Percentiles rank a stretch among this genome's conserved stretches.
Evolutionary conservation across 2,113 vertebrate genomes (phyloP).

Genomic region (Pogona vitticeps): DNA sequence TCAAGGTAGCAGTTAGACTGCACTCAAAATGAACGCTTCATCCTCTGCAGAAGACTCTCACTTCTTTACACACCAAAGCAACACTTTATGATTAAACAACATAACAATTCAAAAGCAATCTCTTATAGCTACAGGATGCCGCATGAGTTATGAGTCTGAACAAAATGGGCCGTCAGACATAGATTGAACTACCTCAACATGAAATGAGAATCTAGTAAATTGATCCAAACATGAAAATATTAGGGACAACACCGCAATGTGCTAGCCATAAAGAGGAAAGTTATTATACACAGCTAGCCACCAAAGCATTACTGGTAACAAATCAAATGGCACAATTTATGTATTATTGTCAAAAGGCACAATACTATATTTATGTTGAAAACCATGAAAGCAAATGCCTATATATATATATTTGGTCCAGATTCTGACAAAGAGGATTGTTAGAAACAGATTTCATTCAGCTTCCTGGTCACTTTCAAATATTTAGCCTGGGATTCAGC

Average conservation of each 20-base stretch:
- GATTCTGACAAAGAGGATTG: background rate
- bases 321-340: constrained; percentile 32
- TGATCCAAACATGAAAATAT: constrained; percentile 64
- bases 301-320: constrained; percentile 12
- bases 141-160: constrained; percentile 66
- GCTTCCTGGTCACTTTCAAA: background rate
- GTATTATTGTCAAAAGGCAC: constrained; percentile 22
- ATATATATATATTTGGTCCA: background rate
- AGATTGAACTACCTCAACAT: constrained; percentile 67
- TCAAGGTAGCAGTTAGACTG: constrained; percentile 63
- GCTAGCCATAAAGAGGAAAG: constrained; percentile 14
- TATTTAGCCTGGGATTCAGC: background rate
- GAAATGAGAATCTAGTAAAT: constrained; percentile 74
- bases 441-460: background rate
- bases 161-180: constrained; percentile 65
- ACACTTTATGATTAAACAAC: constrained; percentile 77
- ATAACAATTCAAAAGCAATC: constrained; percentile 76
- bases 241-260: constrained; percentile 18
- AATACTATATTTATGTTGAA: constrained; percentile 20
- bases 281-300: constrained; percentile 11
- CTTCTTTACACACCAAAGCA: constrained; percentile 73
- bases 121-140: constrained; percentile 74
- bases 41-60: constrained; percentile 58
- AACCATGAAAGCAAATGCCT: constrained; percentile 1
- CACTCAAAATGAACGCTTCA: constrained; percentile 72